These are phyloP conservation scores for Tinamus major DNA, from an alignment of 2,797 vertebrate species.

Conservation along the genomic window DNA sequence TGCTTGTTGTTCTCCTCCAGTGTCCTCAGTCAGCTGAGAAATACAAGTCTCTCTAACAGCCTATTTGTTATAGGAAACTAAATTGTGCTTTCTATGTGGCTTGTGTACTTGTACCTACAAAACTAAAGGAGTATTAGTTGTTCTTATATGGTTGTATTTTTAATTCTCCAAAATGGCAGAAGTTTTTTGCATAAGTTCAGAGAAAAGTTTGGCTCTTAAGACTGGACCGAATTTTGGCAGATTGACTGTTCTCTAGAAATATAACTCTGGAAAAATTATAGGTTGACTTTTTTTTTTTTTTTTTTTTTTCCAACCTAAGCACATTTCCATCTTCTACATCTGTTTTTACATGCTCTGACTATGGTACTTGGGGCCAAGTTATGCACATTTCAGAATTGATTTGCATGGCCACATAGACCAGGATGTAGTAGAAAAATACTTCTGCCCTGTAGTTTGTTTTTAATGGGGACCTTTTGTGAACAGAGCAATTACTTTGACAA, in stretches of 20 bases:
- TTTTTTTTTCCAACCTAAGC: slow-evolving; percentile 47
- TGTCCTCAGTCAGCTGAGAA: not conserved
- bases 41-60: not conserved
- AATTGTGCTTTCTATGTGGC: not conserved
- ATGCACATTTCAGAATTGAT: not conserved
- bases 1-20: not conserved
- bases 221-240: slow-evolving; percentile 1
- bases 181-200: slow-evolving; percentile 23
- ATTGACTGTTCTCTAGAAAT: slow-evolving; percentile 37
- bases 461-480: not conserved
- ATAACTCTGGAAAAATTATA: slow-evolving; percentile 50
- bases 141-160: not conserved
- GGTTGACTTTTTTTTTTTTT: not conserved
- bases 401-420: not conserved
- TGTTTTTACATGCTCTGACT: slow-evolving; percentile 44
- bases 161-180: slow-evolving; percentile 10
- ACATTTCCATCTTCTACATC: slow-evolving; percentile 61
- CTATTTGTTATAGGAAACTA: not conserved
- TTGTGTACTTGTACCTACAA: accelerated
- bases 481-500: not conserved
- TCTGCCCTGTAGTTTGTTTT: not conserved
- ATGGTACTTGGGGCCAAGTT: not conserved
- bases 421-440: not conserved
- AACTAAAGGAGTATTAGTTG: not conserved
- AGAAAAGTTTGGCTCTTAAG: slow-evolving; percentile 29